Base-by-base conservation (phyloP, 2,113 vertebrate genomes). In the Myxocyprinus asiaticus region DNA sequence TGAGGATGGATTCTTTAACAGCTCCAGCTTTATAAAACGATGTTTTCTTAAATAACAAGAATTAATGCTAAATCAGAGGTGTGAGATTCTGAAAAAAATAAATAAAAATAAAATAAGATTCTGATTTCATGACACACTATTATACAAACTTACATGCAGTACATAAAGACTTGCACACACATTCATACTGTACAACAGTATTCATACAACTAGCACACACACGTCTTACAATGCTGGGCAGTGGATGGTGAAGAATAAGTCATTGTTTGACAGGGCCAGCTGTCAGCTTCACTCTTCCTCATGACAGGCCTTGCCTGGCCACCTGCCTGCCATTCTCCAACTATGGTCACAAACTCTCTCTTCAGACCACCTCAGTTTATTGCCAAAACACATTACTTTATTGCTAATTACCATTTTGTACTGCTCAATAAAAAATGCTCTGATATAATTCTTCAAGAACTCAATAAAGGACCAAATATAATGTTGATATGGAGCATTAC, bases 231-330 rank as follows among this genome's bases (percentile, higher is more conserved):
- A 83, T 82, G 77, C 70, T 67, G 65, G 64, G 17, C 68, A 61
- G n/a, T 53, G 75, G 81, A 70, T 66, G 17, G 4, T 81, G 62
- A 86, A 88, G 85, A 88, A 85, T 85, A 85, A 86, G 85, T 85
- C 81, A 87, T 85, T 88, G 87, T 88, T 82, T 87, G 87, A 86
- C 87, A 85, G 78, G 56, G 50, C 73, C 87, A 88, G 87, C 87
- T 88, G 87, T 85, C 76, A 70, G 15, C 63, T 83, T 64, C 7
- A 56, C 55, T 85, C 85, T 83, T 76, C 78, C 56, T 76, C 76
- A 81, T 62, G 82, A 88, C 84, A 83, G 80, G 74, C 56, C 62
- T 71, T 53, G 67, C 79, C 70, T 76, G 51, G 79, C 87, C 87
- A 88, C 85, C 85, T 88, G 85, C 87, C 85, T 64, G 66, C 74